A percentile compares a stretch with the other conserved stretches of the same genome.
These are phyloP conservation scores for Spodoptera frugiperda DNA, from an alignment of 1,140 invertebrate species.

Conservation along the genomic window DNA sequence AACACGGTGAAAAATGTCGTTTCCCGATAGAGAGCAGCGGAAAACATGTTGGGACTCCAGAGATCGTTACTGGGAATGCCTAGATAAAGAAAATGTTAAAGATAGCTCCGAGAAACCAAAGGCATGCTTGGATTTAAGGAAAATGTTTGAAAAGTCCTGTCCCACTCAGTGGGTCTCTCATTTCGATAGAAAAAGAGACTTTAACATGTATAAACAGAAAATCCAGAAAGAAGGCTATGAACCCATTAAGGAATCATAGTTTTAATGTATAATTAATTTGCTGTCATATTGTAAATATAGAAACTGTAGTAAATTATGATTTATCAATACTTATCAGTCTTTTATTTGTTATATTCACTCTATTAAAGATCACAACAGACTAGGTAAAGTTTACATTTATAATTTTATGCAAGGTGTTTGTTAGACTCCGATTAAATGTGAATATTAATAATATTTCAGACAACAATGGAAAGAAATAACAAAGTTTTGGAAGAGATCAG, in stretches of 20 bases:
- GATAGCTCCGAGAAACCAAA: conserved; percentile 81
- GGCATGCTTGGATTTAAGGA: conserved; percentile 90
- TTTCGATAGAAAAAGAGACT: conserved; percentile 96
- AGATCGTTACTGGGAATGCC: conserved; percentile 96
- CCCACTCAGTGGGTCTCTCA: conserved; percentile 97
- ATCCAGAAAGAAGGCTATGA: conserved; percentile 95
- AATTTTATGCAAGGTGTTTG: background rate
- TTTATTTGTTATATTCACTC: conserved; percentile 58
- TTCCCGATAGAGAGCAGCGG: conserved; percentile 93
- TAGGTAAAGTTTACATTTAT: conserved; percentile 12
- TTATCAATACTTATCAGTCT: conserved; percentile 56
- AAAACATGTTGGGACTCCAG: conserved; percentile 93
- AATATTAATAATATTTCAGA: background rate
- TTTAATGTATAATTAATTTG: conserved; percentile 59
- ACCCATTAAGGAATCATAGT: conserved; percentile 84
- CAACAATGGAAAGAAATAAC: conserved; percentile 14
- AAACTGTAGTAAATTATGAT: conserved; percentile 76
- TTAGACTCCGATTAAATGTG: background rate
- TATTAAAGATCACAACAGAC: background rate
- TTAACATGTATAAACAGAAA: conserved; percentile 95
- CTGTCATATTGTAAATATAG: conserved; percentile 76
- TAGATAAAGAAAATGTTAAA: conserved; percentile 89
- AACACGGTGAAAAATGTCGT: conserved; percentile 89
- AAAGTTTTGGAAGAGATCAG: conserved; percentile 12
- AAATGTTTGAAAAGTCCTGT: conserved; percentile 93